Evolutionary conservation across 2,888 invertebrate species (phyloP).

Genomic region (Diachrysia chrysitis): DNA sequence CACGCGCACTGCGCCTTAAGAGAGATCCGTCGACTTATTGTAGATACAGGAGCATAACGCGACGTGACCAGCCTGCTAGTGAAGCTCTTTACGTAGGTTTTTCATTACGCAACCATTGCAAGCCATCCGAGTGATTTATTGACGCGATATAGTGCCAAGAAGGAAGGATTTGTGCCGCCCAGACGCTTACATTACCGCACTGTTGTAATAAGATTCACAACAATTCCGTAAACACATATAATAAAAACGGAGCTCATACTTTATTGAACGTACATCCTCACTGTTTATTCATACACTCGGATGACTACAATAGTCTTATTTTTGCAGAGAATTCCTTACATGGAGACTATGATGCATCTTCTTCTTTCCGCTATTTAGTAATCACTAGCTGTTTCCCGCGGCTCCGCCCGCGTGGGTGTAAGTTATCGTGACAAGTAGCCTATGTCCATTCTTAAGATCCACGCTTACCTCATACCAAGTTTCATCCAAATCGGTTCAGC

Average conservation of each 20-base stretch:
- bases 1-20: slow-evolving; percentile 48
- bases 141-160: slow-evolving; percentile 69
- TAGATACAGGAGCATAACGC: slow-evolving; percentile 58
- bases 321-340: slow-evolving; percentile 7
- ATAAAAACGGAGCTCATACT: slow-evolving; percentile 43
- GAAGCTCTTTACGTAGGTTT: slow-evolving; percentile 63
- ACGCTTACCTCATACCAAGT: no score
- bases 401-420: no score
- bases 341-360: slow-evolving; percentile 1
- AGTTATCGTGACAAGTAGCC: no score
- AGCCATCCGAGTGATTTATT: slow-evolving; percentile 62
- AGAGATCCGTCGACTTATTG: slow-evolving; percentile 46
- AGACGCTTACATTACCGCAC: slow-evolving; percentile 61
- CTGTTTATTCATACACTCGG: slow-evolving; percentile 32
- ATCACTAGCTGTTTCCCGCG: no score
- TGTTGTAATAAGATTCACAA: slow-evolving; percentile 38
- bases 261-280: slow-evolving; percentile 46
- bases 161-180: slow-evolving; percentile 69
- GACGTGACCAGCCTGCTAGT: slow-evolving; percentile 69
- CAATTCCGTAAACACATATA: slow-evolving; percentile 60
- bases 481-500: no score
- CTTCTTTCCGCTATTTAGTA: slow-evolving; percentile 5
- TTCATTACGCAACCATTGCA: slow-evolving; percentile 72
- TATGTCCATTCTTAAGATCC: no score
- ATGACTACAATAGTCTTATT: slow-evolving; percentile 17